phyloP scores from a whole-genome alignment of 1,140 invertebrate genomes.

The Phenacoccus solenopsis region DNA sequence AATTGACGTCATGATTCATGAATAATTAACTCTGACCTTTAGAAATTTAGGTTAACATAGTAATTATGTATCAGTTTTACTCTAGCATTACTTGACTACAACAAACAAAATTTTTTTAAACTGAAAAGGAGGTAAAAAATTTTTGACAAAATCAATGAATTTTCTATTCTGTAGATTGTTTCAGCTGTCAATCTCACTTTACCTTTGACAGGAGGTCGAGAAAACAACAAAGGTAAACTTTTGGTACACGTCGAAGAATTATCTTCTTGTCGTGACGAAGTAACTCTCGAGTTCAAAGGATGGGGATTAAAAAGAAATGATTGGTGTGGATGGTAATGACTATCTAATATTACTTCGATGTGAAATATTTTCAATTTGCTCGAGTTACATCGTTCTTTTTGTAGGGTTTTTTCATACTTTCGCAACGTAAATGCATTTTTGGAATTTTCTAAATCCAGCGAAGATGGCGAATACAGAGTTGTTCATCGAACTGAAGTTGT shows the following conservation, averaged over 20 bases:
- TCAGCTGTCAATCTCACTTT: constrained; percentile 30
- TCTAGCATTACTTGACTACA: too few species aligned
- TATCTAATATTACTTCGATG: too few species aligned
- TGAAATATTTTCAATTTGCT: too few species aligned
- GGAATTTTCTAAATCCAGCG: constrained; percentile 37
- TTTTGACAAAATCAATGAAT: too few species aligned
- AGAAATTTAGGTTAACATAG: too few species aligned
- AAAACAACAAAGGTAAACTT: constrained; percentile 31
- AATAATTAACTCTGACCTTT: too few species aligned
- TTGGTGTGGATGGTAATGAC: constrained; percentile 36
- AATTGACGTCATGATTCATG: too few species aligned
- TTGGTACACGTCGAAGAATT: constrained; percentile 41
- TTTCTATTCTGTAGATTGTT: constrained; percentile 32
- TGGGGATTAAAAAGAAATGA: constrained; percentile 34
- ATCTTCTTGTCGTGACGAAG: constrained; percentile 38
- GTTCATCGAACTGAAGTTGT: constrained; percentile 38
- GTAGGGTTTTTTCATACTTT: constrained; percentile 23
- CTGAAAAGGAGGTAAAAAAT: too few species aligned
- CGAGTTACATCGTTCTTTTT: too few species aligned
- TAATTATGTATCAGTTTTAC: too few species aligned
- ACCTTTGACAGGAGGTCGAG: constrained; percentile 21
- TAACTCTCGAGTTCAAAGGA: constrained; percentile 33
- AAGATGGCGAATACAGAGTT: constrained; percentile 34
- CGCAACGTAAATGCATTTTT: constrained; percentile 39
- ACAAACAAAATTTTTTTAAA: too few species aligned